These are phyloP conservation scores for zebrafish (Danio rerio) DNA, from an alignment of 2,113 vertebrate genomes.

Conservation along the genomic window DNA sequence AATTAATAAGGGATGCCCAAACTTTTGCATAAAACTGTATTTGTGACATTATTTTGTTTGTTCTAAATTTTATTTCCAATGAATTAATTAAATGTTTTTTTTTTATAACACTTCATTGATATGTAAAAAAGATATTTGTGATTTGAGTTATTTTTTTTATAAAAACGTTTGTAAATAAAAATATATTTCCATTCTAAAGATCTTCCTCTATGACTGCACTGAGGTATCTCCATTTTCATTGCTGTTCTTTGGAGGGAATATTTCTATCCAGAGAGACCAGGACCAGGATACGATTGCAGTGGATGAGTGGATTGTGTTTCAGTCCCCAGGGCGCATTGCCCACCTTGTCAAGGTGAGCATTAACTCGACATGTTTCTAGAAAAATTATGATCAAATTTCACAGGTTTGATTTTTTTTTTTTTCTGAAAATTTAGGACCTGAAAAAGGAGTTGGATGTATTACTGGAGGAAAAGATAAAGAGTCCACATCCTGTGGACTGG, in stretches of 20 bases:
- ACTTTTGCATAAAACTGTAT: too few species aligned
- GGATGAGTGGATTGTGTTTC: slow-evolving; percentile 97
- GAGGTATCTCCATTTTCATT: slow-evolving; percentile 98
- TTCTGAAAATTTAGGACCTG: slow-evolving; percentile 77
- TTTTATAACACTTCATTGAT: too few species aligned
- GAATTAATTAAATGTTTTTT: too few species aligned
- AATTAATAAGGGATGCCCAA: too few species aligned
- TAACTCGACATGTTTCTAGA: neutral
- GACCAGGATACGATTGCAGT: slow-evolving; percentile 95
- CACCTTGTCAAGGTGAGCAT: slow-evolving; percentile 90
- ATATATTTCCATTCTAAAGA: slow-evolving; percentile 72
- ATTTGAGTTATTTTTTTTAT: neutral
- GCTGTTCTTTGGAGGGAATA: slow-evolving; percentile 95
- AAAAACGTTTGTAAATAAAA: too few species aligned
- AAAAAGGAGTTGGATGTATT: slow-evolving; percentile 88
- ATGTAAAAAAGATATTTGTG: too few species aligned
- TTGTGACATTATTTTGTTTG: too few species aligned
- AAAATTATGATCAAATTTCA: too few species aligned
- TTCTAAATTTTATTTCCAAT: too few species aligned
- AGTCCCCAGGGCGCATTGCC: slow-evolving; percentile 91
- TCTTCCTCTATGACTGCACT: slow-evolving; percentile 97
- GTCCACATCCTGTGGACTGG: slow-evolving; percentile 93
- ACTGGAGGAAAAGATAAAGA: slow-evolving; percentile 91
- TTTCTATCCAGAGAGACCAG: slow-evolving; percentile 94
- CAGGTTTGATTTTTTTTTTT: too few species aligned